Conservation (phyloP, 2,888 invertebrate species). For the Dione vanillae region DNA sequence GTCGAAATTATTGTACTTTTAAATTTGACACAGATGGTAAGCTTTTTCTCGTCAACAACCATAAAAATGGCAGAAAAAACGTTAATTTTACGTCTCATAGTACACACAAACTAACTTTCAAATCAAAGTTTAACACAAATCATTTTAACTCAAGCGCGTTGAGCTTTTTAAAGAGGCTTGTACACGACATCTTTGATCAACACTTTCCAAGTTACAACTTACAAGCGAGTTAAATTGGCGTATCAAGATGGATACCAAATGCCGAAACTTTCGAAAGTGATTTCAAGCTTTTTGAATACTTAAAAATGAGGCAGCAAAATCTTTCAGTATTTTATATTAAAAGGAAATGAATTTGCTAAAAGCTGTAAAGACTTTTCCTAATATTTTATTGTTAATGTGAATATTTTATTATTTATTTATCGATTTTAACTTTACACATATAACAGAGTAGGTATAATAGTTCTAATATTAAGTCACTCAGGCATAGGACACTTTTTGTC, state of each 20-base stretch:
- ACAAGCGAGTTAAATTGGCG: conserved; percentile 22
- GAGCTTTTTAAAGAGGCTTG: not conserved
- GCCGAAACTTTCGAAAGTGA: conserved; percentile 7
- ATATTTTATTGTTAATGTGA: not conserved
- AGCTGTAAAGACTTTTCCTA: not conserved
- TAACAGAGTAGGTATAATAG: no score
- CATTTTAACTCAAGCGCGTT: not conserved
- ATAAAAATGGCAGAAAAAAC: no score
- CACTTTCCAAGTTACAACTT: conserved; percentile 8
- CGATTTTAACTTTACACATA: no score
- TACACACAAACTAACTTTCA: not conserved
- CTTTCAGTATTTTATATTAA: not conserved
- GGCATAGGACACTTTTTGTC: no score
- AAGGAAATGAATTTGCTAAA: conserved; percentile 12
- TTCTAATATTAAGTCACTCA: no score
- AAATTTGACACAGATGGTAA: no score
- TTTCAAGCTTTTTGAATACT: conserved; percentile 10
- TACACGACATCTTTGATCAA: conserved; percentile 9
- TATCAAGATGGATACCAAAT: conserved; percentile 12
- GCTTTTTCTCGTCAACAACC: no score
- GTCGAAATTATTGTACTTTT: no score
- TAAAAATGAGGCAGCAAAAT: conserved; percentile 16
- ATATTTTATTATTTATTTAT: no score
- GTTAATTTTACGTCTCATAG: no score
- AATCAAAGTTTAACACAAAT: not conserved